phyloP scores from a whole-genome alignment of 2,888 invertebrate species.

The Himalopsyche japonica region DNA sequence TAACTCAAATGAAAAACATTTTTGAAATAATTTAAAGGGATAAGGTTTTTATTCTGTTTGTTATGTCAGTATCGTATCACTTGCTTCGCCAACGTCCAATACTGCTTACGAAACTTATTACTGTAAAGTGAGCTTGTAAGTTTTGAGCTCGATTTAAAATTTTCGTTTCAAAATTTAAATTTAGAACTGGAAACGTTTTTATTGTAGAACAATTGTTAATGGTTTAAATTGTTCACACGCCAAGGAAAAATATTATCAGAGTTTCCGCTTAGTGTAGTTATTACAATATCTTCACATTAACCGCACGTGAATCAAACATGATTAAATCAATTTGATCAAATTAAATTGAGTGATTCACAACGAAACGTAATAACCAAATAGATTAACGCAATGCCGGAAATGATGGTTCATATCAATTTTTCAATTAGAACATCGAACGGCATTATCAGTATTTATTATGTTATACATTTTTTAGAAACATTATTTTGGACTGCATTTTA shows the following conservation, averaged over 20 bases:
- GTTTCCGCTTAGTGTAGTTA: not conserved
- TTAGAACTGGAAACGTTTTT: too few species aligned
- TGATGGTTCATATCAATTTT: not conserved
- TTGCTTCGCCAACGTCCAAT: too few species aligned
- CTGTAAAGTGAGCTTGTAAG: too few species aligned
- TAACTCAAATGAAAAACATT: too few species aligned
- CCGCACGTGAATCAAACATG: not conserved
- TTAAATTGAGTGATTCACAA: not conserved
- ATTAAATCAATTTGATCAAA: not conserved
- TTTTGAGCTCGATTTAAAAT: too few species aligned
- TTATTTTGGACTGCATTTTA: not conserved
- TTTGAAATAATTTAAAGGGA: too few species aligned
- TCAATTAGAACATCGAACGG: not conserved
- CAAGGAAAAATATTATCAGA: not conserved
- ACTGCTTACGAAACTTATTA: too few species aligned
- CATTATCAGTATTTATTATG: not conserved
- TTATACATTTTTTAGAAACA: not conserved
- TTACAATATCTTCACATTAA: not conserved
- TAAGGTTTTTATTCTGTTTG: too few species aligned
- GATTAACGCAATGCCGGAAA: not conserved
- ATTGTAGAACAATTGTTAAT: too few species aligned
- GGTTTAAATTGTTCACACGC: not conserved
- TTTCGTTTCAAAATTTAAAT: too few species aligned
- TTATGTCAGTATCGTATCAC: too few species aligned
- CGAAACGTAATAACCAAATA: not conserved